Conservation (phyloP, 2,113 vertebrate species). For the Natator depressus region DNA sequence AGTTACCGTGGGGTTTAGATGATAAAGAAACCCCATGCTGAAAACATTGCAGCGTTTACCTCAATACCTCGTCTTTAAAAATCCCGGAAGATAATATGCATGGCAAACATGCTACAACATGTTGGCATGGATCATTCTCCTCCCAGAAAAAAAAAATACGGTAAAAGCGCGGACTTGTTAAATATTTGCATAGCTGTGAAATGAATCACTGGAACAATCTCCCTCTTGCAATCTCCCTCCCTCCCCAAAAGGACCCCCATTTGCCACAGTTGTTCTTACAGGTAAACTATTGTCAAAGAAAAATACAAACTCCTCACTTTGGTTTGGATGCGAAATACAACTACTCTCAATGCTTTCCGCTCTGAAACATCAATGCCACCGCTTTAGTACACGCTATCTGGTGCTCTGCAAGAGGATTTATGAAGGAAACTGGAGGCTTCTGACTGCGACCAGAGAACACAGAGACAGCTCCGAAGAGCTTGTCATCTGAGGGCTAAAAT, state of each 20-base stretch:
- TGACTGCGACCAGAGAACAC: not conserved
- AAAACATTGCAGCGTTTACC: fast-evolving
- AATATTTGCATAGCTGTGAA: constrained; percentile 61
- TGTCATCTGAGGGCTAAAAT: not conserved
- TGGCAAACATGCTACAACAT: not conserved
- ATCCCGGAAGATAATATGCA: not conserved
- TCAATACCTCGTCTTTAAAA: not conserved
- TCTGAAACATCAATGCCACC: not conserved
- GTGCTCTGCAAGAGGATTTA: not conserved
- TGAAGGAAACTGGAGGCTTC: not conserved
- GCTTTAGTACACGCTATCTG: not conserved
- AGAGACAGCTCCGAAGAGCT: not conserved
- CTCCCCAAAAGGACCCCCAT: constrained; percentile 3
- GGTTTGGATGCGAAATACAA: not conserved
- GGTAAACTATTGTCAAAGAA: constrained; percentile 27
- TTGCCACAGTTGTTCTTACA: constrained; percentile 53
- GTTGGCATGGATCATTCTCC: constrained; percentile 2
- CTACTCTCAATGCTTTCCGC: not conserved
- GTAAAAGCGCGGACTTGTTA: constrained; percentile 5
- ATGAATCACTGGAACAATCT: constrained; percentile 23
- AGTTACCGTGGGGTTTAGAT: not conserved
- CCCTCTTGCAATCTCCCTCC: not conserved
- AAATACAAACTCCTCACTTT: not conserved
- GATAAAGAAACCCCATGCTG: not conserved
- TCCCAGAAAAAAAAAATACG: not conserved